Percentiles rank a stretch among this genome's conserved stretches.
phyloP scores from a whole-genome alignment of 1,140 invertebrate species.

The Lasaia peninsularis region DNA sequence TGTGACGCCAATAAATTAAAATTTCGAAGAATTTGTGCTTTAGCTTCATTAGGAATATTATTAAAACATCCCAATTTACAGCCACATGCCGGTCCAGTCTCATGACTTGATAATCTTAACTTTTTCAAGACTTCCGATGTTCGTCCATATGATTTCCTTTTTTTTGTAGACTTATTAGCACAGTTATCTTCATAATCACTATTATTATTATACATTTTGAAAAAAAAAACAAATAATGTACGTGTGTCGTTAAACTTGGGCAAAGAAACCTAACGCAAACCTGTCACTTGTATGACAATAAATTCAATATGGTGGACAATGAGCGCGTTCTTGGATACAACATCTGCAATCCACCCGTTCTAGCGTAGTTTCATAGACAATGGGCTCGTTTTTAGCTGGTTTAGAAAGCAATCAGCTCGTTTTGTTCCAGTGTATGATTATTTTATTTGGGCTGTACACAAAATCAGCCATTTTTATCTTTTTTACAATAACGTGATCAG shows the following conservation, averaged over 20 bases:
- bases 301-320: neutral
- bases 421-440: neutral
- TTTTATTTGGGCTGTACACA: neutral
- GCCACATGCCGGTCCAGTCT: no score
- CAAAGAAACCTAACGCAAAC: neutral
- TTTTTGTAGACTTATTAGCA: no score
- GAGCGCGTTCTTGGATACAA: slow-evolving; percentile 4
- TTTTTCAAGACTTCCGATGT: no score
- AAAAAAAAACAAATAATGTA: no score
- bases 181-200: no score
- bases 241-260: neutral
- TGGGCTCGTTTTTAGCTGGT: neutral
- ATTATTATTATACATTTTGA: no score
- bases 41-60: no score
- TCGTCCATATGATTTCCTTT: no score
- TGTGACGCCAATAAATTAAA: no score
- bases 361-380: slow-evolving; percentile 8
- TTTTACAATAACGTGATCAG: neutral
- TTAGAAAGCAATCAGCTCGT: neutral
- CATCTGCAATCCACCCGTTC: neutral
- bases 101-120: no score
- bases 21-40: no score
- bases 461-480: neutral
- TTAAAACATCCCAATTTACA: no score
- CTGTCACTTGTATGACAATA: neutral